Base-by-base conservation (phyloP, 2,888 invertebrate genomes). In the Patella pellucida region DNA sequence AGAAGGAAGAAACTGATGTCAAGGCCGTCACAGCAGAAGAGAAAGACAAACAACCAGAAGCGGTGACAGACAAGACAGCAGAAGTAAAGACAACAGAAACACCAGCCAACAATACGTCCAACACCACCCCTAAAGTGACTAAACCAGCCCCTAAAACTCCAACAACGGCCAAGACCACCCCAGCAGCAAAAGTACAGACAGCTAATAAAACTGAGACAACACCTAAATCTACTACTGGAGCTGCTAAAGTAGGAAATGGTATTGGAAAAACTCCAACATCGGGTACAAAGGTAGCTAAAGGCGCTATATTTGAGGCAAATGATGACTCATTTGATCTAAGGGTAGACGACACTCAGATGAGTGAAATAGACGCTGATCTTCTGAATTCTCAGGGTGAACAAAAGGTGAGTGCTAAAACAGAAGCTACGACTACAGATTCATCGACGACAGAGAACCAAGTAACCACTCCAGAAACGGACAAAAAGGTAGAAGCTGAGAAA, bases 21-120 rank as follows among this genome's bases (percentile, higher is more conserved):
- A 92, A 92, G 79, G 92, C 90, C 82, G 93, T 92, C 83, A 89
- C 88, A 89, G 92, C 88, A 89, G 92, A 92, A 67, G 23, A n/a
- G 31, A 67, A 67, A 3, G 51, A 15, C 5, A 52, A 70, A 69
- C 50, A 14, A 52, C 31, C 50, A 19, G 62, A n/a, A 62, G 70
- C 19, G 23, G 52, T 23, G 23, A 16, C 23, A 16, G 52, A 15
- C n/a, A 52, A 54, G 23, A 23, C 50, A 1, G 70, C 23, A 3
- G 50, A 70, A 16, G 70, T 41, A 9, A 41, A 41, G 41, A 41
- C 41, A 41, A 41, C 41, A 41, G 41, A 41, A 41, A 41, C 41
- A 9, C 41, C 41, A 9, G 41, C 9, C 41, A 41, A 41, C 41
- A 41, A 9, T 9, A 41, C 41, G 9, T 41, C 41, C 41, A 41